These are phyloP conservation scores for Schrankia costaestrigalis DNA, from an alignment of 2,888 invertebrate genomes.

Conservation along the genomic window DNA sequence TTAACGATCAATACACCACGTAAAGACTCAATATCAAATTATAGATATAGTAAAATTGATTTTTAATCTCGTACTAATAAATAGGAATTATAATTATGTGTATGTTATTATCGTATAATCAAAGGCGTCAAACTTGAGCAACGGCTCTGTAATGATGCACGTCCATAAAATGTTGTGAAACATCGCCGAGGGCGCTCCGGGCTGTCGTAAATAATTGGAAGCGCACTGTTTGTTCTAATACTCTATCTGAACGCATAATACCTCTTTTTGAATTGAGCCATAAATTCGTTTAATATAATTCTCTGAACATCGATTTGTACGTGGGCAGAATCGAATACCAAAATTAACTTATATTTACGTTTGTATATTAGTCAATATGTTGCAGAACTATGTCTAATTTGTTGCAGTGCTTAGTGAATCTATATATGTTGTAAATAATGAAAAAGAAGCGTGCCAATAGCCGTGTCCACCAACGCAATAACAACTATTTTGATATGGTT, in stretches of 20 bases:
- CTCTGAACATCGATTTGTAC: slow-evolving; percentile 28
- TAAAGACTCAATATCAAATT: no score
- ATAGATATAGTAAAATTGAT: slow-evolving; percentile 25
- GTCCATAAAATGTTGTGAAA: slow-evolving; percentile 56
- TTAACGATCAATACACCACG: no score
- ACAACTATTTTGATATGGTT: slow-evolving; percentile 21
- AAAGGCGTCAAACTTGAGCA: slow-evolving; percentile 51
- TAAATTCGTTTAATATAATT: slow-evolving; percentile 49
- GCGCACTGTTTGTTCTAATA: slow-evolving; percentile 67
- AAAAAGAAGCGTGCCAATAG: slow-evolving; percentile 37
- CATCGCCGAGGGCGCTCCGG: slow-evolving; percentile 46
- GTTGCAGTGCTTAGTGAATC: slow-evolving; percentile 34
- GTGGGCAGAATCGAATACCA: slow-evolving; percentile 44
- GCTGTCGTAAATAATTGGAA: slow-evolving; percentile 68
- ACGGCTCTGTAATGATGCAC: slow-evolving; percentile 46
- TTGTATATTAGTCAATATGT: slow-evolving; percentile 37
- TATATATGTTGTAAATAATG: slow-evolving; percentile 36
- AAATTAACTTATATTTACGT: slow-evolving; percentile 30
- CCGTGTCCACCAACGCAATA: slow-evolving; percentile 30
- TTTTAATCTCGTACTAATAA: slow-evolving; percentile 32
- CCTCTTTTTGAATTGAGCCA: slow-evolving; percentile 63
- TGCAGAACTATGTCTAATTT: slow-evolving; percentile 36
- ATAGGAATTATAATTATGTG: slow-evolving; percentile 30
- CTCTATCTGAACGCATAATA: slow-evolving; percentile 59
- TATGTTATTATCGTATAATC: slow-evolving; percentile 43